These are phyloP conservation scores for Protobothrops flavoviridis DNA, from an alignment of 2,113 vertebrate species.

Conservation along the genomic window DNA sequence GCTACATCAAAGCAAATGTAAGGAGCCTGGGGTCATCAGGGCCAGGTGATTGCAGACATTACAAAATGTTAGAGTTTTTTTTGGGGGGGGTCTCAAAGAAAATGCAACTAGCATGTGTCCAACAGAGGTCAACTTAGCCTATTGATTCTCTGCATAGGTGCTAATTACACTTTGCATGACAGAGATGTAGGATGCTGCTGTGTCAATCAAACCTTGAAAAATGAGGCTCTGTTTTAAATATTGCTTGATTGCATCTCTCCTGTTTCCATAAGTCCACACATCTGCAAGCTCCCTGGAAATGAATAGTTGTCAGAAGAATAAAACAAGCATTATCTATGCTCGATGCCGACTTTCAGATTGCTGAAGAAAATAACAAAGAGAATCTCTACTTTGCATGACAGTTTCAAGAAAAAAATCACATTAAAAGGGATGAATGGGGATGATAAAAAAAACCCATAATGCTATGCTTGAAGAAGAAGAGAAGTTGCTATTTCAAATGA, in stretches of 20 bases:
- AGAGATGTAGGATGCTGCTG: neutral
- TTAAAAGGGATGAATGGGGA: slow-evolving; percentile 19
- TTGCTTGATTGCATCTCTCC: slow-evolving; percentile 35
- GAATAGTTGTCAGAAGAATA: slow-evolving; percentile 64
- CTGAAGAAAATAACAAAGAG: slow-evolving; percentile 37
- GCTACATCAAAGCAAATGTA: neutral
- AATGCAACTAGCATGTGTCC: neutral
- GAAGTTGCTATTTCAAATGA: slow-evolving; percentile 16
- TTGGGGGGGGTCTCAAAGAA: neutral
- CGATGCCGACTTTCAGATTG: slow-evolving; percentile 45
- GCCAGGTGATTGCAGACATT: neutral
- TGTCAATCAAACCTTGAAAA: slow-evolving; percentile 39
- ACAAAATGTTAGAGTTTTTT: neutral
- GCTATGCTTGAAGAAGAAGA: slow-evolving; percentile 24
- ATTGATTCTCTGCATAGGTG: slow-evolving; percentile 15
- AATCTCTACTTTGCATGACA: slow-evolving; percentile 34
- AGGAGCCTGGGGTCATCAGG: neutral
- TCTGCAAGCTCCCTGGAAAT: slow-evolving; percentile 41
- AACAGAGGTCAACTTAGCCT: slow-evolving; percentile 10
- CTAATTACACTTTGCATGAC: slow-evolving; percentile 32
- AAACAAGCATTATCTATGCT: slow-evolving; percentile 42
- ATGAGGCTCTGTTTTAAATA: slow-evolving; percentile 43
- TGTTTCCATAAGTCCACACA: slow-evolving; percentile 46
- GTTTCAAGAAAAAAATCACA: slow-evolving; percentile 10
- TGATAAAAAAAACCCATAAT: slow-evolving; percentile 12